A percentile compares a stretch with the other conserved stretches of the same genome.
phyloP scores from a whole-genome alignment of 1,140 invertebrate species.

The Drosophila ohnishii region DNA sequence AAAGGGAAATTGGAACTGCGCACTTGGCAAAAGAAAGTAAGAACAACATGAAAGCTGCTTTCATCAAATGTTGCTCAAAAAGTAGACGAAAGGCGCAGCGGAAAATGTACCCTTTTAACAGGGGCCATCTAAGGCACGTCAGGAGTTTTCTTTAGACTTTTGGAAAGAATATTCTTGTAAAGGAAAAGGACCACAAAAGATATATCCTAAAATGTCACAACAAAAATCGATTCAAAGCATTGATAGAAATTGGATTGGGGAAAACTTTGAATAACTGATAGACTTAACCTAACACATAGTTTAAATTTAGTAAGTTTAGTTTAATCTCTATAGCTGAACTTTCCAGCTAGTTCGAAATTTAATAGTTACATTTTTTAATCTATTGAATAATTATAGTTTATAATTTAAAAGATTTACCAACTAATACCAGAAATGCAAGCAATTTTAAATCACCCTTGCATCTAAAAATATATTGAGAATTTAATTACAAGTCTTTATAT shows the following conservation, averaged over 20 bases:
- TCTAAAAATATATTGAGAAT: too few relatives aligned
- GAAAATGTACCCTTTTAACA: slow-evolving; percentile 12
- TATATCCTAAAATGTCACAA: not conserved
- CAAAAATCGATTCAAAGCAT: not conserved
- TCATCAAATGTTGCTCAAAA: slow-evolving; percentile 38
- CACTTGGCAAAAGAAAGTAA: slow-evolving; percentile 44
- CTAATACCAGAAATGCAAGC: too few relatives aligned
- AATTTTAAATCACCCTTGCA: too few relatives aligned
- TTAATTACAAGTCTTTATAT: too few relatives aligned
- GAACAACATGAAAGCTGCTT: slow-evolving; percentile 30
- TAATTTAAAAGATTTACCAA: too few relatives aligned
- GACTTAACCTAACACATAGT: too few relatives aligned
- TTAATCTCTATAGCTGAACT: too few relatives aligned
- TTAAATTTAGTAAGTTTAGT: too few relatives aligned
- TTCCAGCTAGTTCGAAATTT: too few relatives aligned
- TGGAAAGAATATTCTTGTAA: not conserved
- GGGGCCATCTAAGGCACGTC: not conserved
- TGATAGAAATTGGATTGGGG: not conserved
- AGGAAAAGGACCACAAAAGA: not conserved
- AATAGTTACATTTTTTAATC: too few relatives aligned
- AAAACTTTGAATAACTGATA: not conserved
- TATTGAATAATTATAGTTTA: too few relatives aligned
- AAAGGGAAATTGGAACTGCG: slow-evolving; percentile 48
- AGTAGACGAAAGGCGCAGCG: slow-evolving; percentile 10
- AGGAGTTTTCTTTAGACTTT: not conserved